Conservation (phyloP, 2,888 invertebrate genomes). For the Augochlorella aurata region DNA sequence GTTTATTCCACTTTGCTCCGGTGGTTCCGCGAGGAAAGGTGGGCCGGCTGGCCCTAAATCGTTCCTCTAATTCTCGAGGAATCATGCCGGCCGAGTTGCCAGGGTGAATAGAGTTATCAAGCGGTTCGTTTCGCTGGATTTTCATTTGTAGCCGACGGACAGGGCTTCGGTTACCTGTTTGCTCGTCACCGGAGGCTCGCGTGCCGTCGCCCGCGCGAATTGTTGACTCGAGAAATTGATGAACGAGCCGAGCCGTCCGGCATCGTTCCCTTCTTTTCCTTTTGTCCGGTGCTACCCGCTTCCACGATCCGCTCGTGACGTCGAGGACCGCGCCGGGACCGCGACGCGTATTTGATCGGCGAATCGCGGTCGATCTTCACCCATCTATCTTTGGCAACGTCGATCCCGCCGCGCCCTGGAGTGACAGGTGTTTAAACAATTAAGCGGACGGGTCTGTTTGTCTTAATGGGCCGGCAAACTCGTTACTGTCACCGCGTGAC, state of each 20-base stretch:
- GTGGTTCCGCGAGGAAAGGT: not conserved
- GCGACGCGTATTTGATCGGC: conserved; percentile 31
- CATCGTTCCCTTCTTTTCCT: not conserved
- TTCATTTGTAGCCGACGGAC: conserved; percentile 33
- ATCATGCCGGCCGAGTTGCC: conserved; percentile 47
- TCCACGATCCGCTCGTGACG: conserved; percentile 4
- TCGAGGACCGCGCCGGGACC: not conserved
- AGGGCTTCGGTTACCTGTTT: conserved; percentile 55
- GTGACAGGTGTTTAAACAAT: conserved; percentile 53
- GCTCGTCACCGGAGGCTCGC: conserved; percentile 46
- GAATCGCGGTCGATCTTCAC: conserved; percentile 36
- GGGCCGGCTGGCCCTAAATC: conserved; percentile 23
- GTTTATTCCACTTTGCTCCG: conserved; percentile 11
- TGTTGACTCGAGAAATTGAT: conserved; percentile 65
- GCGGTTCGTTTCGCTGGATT: conserved; percentile 42
- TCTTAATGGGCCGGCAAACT: not conserved
- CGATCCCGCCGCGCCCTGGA: conserved; percentile 27
- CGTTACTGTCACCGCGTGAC: not conserved
- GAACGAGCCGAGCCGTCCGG: conserved; percentile 32
- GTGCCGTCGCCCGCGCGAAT: conserved; percentile 44
- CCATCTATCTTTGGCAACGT: conserved; percentile 19
- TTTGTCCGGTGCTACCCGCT: not conserved
- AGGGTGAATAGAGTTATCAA: conserved; percentile 18
- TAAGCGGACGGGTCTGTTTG: not conserved
- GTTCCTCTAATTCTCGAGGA: conserved; percentile 50